Percentiles rank a stretch among this genome's conserved stretches.
Conservation (phyloP, 92 coral and sea anemone species). For the Micromussa lordhowensis region DNA sequence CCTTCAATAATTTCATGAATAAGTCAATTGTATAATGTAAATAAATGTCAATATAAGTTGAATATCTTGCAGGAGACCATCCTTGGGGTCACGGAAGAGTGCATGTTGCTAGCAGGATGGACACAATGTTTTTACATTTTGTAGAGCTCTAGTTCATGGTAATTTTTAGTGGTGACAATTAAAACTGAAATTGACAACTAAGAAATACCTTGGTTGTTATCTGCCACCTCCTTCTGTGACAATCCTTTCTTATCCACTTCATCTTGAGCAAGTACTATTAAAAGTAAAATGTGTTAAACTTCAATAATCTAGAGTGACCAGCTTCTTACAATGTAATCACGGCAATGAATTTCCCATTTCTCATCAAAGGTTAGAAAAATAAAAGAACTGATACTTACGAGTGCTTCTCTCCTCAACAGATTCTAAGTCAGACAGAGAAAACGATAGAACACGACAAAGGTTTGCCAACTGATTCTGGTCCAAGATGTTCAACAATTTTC, state of each 20-base stretch:
- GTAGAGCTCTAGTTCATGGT: too few relatives aligned
- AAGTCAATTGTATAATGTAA: too few relatives aligned
- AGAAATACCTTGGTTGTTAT: conserved; percentile 84
- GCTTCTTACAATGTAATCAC: too few relatives aligned
- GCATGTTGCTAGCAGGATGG: too few relatives aligned
- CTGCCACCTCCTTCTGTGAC: conserved; percentile 87
- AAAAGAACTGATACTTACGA: conserved; percentile 62
- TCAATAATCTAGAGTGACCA: too few relatives aligned
- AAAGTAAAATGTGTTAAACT: neutral
- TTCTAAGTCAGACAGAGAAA: conserved; percentile 86
- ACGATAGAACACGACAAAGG: conserved; percentile 92
- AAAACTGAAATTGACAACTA: neutral
- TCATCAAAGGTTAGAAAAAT: neutral
- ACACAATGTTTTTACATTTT: too few relatives aligned
- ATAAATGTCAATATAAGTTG: too few relatives aligned
- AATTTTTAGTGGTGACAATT: neutral
- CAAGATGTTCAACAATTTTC: conserved; percentile 68
- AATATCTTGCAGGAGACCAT: neutral
- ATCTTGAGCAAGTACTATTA: conserved; percentile 85
- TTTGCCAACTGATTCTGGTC: conserved; percentile 84
- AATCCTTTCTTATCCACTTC: conserved; percentile 78
- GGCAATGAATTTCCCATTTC: neutral
- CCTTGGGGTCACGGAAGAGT: neutral
- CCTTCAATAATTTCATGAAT: too few relatives aligned
- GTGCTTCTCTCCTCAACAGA: conserved; percentile 95